phyloP scores from a whole-genome alignment of 2,113 vertebrate genomes.

The Vimba vimba region DNA sequence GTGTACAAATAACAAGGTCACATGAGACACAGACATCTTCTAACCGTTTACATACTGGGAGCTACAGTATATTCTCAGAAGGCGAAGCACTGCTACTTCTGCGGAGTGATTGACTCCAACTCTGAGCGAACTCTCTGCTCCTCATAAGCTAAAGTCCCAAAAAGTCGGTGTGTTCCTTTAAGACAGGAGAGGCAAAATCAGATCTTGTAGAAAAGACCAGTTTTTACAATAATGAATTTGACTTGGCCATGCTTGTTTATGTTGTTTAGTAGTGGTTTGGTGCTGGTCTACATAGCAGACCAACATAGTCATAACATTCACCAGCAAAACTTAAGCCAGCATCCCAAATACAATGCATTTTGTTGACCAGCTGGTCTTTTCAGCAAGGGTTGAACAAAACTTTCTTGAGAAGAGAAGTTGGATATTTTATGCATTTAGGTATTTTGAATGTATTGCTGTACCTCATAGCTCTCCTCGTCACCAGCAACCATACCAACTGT shows the following conservation, averaged over 20 bases:
- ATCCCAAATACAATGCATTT: neutral
- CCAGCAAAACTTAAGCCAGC: neutral
- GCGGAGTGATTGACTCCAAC: no score
- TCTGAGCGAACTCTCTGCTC: no score
- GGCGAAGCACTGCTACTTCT: no score
- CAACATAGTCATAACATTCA: neutral
- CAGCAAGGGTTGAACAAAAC: neutral
- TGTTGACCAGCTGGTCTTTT: neutral
- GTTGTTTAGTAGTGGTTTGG: neutral
- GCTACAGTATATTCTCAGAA: no score
- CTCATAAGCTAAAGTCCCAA: no score
- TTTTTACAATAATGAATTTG: neutral
- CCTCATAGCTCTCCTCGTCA: slow-evolving; percentile 94
- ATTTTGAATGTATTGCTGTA: slow-evolving; percentile 55
- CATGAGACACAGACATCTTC: no score
- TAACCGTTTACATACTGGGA: no score
- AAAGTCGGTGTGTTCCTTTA: neutral
- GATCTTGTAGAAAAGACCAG: neutral
- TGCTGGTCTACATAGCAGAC: neutral
- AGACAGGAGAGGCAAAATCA: neutral
- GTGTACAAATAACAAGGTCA: no score
- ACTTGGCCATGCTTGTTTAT: neutral
- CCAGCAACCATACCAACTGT: slow-evolving; percentile 94
- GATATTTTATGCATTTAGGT: neutral
- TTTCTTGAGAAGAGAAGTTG: neutral